Conservation (phyloP, 2,888 invertebrate genomes). For the Ischnura elegans region DNA sequence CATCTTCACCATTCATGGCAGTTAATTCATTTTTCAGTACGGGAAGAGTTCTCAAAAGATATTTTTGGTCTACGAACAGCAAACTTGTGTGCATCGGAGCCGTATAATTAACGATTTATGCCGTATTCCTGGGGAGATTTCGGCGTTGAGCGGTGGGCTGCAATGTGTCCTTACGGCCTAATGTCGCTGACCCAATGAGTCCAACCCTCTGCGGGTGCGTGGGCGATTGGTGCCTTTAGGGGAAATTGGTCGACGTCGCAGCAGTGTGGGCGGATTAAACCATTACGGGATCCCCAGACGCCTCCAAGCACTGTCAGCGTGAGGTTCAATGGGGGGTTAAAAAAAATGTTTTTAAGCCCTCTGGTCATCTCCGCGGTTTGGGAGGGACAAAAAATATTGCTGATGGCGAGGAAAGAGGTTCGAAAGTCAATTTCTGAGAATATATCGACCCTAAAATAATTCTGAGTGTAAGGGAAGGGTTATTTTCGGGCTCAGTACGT, state of each 20-base stretch:
- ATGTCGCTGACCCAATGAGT: conserved; percentile 3
- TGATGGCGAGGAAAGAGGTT: too few species aligned
- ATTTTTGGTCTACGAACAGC: too few species aligned
- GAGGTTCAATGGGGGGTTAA: neutral
- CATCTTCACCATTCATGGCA: too few species aligned
- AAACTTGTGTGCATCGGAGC: too few species aligned
- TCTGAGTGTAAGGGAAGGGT: too few species aligned
- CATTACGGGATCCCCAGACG: neutral
- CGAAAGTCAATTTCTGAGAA: too few species aligned
- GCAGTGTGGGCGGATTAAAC: neutral
- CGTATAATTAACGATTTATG: too few species aligned
- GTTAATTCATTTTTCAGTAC: too few species aligned
- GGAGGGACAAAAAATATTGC: neutral
- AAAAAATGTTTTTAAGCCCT: neutral
- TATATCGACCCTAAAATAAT: too few species aligned
- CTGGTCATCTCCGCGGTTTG: neutral
- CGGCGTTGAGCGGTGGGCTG: neutral
- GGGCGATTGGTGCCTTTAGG: neutral
- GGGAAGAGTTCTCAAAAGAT: too few species aligned
- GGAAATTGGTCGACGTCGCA: neutral
- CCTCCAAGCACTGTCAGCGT: neutral
- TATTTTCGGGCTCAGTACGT: too few species aligned
- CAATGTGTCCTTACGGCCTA: neutral
- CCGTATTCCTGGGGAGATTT: too few species aligned
- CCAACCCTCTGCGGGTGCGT: neutral